A percentile compares a stretch with the other conserved stretches of the same genome.
Evolutionary conservation across 2,113 vertebrate genomes (phyloP).

Genomic region (cattle (Bos taurus)): DNA sequence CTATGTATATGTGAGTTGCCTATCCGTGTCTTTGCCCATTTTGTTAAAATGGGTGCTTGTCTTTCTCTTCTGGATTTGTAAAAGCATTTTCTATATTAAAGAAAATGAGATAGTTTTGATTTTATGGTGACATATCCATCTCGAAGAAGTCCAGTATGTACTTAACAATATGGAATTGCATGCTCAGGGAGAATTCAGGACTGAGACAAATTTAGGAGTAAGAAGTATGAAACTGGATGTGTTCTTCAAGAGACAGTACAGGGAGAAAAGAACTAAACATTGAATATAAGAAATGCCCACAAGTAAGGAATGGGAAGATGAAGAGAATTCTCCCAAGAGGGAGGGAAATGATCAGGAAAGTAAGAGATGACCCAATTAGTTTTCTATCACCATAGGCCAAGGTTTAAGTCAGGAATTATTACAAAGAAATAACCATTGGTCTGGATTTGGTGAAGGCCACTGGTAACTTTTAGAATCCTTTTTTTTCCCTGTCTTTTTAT

Average conservation of each 20-base stretch:
- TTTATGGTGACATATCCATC: slow-evolving; percentile 5
- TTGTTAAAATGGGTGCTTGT: neutral
- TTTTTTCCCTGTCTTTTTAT: slow-evolving; percentile 3
- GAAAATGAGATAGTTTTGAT: slow-evolving; percentile 12
- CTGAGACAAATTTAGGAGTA: slow-evolving; percentile 9
- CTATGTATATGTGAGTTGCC: neutral
- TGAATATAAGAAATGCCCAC: neutral
- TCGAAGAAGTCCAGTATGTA: slow-evolving; percentile 21
- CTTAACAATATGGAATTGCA: neutral
- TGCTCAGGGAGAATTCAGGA: slow-evolving; percentile 5
- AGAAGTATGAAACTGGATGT: slow-evolving; percentile 23
- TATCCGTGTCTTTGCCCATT: neutral
- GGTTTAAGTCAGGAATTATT: neutral
- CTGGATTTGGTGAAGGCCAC: slow-evolving; percentile 9
- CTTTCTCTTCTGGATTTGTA: slow-evolving; percentile 5
- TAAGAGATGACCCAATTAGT: neutral
- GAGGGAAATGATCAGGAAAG: neutral
- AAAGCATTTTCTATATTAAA: slow-evolving; percentile 1
- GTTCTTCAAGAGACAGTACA: neutral
- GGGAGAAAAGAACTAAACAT: neutral
- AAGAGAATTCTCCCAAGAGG: neutral
- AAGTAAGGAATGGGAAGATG: neutral
- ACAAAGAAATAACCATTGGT: neutral
- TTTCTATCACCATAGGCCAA: neutral
- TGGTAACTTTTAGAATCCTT: neutral